Evolutionary conservation across 2,113 vertebrate species (phyloP).

Genomic region (Panthera tigris): DNA sequence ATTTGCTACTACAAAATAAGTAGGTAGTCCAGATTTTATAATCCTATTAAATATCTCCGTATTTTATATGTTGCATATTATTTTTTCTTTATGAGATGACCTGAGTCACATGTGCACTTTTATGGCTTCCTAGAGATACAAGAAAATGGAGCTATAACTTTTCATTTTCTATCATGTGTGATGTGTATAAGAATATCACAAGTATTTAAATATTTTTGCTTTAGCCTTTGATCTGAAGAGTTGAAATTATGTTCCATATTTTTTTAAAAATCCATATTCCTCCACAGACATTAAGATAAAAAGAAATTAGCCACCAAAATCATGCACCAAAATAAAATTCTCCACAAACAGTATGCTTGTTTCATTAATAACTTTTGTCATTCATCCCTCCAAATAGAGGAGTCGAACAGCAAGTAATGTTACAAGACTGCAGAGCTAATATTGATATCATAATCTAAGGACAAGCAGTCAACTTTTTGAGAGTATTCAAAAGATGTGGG

Average conservation of each 20-base stretch:
- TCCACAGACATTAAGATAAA: slow-evolving; percentile 24
- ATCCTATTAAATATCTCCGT: slow-evolving; percentile 57
- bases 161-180: slow-evolving; percentile 44
- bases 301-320: not conserved
- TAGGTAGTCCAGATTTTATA: slow-evolving; percentile 61
- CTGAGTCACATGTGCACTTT: slow-evolving; percentile 50
- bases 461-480: not conserved
- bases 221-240: not conserved
- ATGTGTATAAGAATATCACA: slow-evolving; percentile 8
- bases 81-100: slow-evolving; percentile 68
- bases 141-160: slow-evolving; percentile 52
- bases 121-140: slow-evolving; percentile 54
- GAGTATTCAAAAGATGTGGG: not conserved
- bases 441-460: not conserved
- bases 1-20: slow-evolving; percentile 67
- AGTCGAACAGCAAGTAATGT: not conserved
- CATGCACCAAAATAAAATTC: slow-evolving; percentile 30
- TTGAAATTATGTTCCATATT: not conserved
- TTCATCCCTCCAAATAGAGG: not conserved
- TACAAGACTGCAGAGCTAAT: not conserved
- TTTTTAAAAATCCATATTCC: not conserved
- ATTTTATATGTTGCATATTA: slow-evolving; percentile 69
- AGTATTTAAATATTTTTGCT: not conserved
- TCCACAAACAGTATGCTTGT: not conserved
- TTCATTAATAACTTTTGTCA: slow-evolving; percentile 28